Evolutionary conservation across 35 echinoderm and acorn worm genomes (phyloP).

Genomic region (Apostichopus parvimensis): DNA sequence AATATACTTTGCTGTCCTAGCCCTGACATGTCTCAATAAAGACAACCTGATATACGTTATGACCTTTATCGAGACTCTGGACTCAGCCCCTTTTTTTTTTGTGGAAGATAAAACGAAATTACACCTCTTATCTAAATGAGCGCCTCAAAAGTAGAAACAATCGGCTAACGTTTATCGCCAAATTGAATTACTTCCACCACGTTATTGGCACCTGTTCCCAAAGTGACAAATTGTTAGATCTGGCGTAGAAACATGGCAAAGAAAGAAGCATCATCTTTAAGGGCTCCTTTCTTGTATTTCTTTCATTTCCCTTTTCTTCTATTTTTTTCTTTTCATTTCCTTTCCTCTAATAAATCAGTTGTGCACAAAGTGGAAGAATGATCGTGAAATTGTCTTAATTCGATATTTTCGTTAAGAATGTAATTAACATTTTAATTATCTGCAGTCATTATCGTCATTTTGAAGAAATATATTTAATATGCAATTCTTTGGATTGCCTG

Average conservation of each 20-base stretch:
- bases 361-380: no score
- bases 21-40: not conserved
- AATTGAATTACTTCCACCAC: not conserved
- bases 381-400: no score
- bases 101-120: conserved; percentile 4
- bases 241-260: not conserved
- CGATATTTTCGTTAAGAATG: no score
- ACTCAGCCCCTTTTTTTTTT: not conserved
- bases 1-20: conserved; percentile 4
- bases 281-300: not conserved
- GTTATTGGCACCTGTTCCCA: not conserved
- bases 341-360: no score
- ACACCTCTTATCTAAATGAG: conserved; percentile 4
- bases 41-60: not conserved
- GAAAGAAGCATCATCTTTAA: not conserved
- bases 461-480: no score
- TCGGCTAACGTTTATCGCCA: not conserved
- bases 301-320: not conserved
- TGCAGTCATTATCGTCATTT: no score
- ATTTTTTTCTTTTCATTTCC: no score
- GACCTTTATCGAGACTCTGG: not conserved
- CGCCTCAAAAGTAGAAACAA: not conserved
- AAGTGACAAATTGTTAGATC: not conserved
- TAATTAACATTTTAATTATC: no score
- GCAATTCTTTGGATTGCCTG: no score